A percentile compares a stretch with the other conserved stretches of the same genome.
Conservation (phyloP, 2,113 vertebrate species). For the Rhabdornis inornatus region DNA sequence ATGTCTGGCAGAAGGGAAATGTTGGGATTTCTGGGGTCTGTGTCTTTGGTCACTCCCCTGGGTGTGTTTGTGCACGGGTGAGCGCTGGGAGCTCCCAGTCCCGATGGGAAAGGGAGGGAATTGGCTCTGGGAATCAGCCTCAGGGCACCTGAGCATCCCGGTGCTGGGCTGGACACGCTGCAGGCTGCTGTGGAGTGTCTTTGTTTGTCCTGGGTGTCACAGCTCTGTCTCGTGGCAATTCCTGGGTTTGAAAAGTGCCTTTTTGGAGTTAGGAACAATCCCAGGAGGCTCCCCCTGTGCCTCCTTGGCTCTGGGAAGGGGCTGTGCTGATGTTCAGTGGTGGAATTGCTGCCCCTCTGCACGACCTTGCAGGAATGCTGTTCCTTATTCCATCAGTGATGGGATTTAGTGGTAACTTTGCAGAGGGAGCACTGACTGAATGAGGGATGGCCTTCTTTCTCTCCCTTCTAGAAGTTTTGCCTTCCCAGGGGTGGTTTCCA, state of each 20-base stretch:
- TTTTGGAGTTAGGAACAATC: not conserved
- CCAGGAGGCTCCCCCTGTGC: not conserved
- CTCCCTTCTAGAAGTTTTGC: not conserved
- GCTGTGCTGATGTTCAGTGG: not conserved
- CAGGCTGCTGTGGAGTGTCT: not conserved
- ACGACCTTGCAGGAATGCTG: not conserved
- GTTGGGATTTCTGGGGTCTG: not conserved
- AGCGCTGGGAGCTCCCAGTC: not conserved
- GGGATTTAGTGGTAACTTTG: not conserved
- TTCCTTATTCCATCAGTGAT: not conserved
- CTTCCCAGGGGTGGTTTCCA: not conserved
- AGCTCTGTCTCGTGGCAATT: not conserved
- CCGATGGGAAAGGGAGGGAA: not conserved
- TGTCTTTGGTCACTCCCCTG: not conserved
- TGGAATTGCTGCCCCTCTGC: not conserved
- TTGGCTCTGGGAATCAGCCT: not conserved
- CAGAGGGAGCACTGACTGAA: not conserved
- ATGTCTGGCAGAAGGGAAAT: not conserved
- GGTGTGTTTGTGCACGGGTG: not conserved
- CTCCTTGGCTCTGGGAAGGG: not conserved
- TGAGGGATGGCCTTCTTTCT: not conserved
- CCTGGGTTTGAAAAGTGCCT: not conserved
- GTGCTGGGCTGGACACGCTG: not conserved
- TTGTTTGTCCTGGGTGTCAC: not conserved
- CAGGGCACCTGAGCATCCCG: not conserved